phyloP scores from a whole-genome alignment of 2,888 invertebrate species.

The Molanna angustata region DNA sequence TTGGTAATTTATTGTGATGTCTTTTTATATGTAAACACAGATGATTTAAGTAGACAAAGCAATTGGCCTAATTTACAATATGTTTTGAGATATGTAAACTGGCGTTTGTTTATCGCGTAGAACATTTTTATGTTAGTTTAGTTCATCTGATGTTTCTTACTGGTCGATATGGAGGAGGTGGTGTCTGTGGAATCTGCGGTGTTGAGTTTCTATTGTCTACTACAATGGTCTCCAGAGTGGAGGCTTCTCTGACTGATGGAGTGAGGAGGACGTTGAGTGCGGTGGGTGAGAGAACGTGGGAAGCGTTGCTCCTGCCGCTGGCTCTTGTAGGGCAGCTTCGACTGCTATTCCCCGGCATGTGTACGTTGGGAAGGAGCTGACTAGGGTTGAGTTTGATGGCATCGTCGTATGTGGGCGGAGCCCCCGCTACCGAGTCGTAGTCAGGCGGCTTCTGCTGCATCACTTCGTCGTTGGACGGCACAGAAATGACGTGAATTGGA shows the following conservation, averaged over 20 bases:
- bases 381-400: constrained; percentile 68
- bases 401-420: constrained; percentile 70
- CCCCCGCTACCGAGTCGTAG: constrained; percentile 67
- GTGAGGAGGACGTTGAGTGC: constrained; percentile 35
- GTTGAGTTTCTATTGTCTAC: constrained; percentile 35
- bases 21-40: too few relatives aligned
- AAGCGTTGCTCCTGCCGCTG: constrained; percentile 12
- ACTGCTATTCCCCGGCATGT: constrained; percentile 36
- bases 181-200: constrained; percentile 51
- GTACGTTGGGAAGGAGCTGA: constrained; percentile 48
- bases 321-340: constrained; percentile 5
- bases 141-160: constrained; percentile 54
- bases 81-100: too few relatives aligned
- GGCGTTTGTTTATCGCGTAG: neutral
- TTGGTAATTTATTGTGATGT: too few relatives aligned
- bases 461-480: constrained; percentile 55
- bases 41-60: too few relatives aligned
- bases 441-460: constrained; percentile 69
- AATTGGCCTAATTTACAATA: too few relatives aligned
- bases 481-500: constrained; percentile 64
- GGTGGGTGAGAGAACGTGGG: constrained; percentile 40
- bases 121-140: too few relatives aligned
- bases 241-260: constrained; percentile 36
- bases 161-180: constrained; percentile 53
- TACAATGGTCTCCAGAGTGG: constrained; percentile 34